Evolutionary conservation across 1,140 invertebrate genomes (phyloP), one percentile per base, ranked within the genome.

Genomic region (Dendrolimus punctatus): DNA sequence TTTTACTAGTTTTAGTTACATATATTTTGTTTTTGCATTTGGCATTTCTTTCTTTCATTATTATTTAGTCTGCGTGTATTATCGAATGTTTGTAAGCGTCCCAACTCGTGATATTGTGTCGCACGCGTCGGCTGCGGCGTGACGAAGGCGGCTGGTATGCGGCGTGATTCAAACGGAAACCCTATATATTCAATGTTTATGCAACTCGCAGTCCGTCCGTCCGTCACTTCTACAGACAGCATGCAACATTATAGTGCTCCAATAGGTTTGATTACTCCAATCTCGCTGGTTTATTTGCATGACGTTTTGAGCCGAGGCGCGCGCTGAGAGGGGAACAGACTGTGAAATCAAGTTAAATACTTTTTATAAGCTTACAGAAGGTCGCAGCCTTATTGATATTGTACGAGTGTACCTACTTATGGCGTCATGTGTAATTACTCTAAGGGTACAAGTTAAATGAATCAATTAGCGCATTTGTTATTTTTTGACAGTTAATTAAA

Each of bases 91-190:
- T 51, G 46, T 62, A 68, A 55, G 80, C 71, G 71, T 79, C 73
- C 76, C 74, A 68, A 58, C 67, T 61, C 61, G n/a, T 60, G 62
- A 70, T 73, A 69, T 68, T 71, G 67, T 75, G 70, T 73, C 68
- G 76, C 76, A 70, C 71, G 73, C 74, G 76, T 71, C 71, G 69
- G 48, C 65, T 49, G 62, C 23, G 23, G 55, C 73, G 76, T 83
- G 82, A 85, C 80, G 72, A 80, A 85, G 73, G 50, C 70, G 66
- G 58, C 67, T 76, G 82, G 82, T 73, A 82, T 84, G 80, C 76
- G 55, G 66, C 70, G 78, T 85, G 82, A 85, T 81, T 84, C 82
- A 85, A 71, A 71, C 70, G 72, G 76, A 83, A 80, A 80, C 79
- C 80, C 68, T 82, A 80, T 75, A 80, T 74, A 81, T 85, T 72